Evolutionary conservation across 2,113 vertebrate genomes (phyloP).

Genomic region (Hassar affinis): DNA sequence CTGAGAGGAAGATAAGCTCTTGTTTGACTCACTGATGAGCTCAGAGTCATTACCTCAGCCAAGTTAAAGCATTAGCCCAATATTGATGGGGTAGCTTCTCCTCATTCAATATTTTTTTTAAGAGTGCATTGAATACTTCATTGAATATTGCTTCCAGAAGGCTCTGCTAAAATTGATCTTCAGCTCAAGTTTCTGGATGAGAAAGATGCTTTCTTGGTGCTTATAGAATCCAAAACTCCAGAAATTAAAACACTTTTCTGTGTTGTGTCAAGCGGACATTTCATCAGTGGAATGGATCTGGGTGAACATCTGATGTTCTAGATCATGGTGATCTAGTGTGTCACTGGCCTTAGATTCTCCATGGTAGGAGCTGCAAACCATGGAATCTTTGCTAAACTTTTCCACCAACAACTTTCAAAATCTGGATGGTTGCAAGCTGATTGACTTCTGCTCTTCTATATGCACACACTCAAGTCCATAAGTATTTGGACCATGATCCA

Average conservation of each 20-base stretch:
- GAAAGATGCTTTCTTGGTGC: conserved; percentile 1
- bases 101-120: conserved; percentile 36
- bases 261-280: not conserved
- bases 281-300: not conserved
- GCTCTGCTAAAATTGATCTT: conserved; percentile 29
- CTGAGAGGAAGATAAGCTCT: not conserved
- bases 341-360: not conserved
- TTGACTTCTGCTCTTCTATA: not conserved
- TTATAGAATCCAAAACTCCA: not conserved
- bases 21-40: conserved; percentile 13
- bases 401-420: not conserved
- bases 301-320: no score
- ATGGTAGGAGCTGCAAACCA: not conserved
- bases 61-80: conserved; percentile 17
- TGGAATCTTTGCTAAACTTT: not conserved
- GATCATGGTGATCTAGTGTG: not conserved
- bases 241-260: not conserved
- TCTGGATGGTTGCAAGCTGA: not conserved
- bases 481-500: no score
- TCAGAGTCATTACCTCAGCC: conserved; percentile 39
- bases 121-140: no score
- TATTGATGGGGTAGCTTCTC: conserved; percentile 31
- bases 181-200: not conserved
- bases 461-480: no score
- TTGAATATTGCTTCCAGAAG: conserved; percentile 21